Evolutionary conservation across 2,888 invertebrate genomes (phyloP).

Genomic region (Drymonia ruficornis): DNA sequence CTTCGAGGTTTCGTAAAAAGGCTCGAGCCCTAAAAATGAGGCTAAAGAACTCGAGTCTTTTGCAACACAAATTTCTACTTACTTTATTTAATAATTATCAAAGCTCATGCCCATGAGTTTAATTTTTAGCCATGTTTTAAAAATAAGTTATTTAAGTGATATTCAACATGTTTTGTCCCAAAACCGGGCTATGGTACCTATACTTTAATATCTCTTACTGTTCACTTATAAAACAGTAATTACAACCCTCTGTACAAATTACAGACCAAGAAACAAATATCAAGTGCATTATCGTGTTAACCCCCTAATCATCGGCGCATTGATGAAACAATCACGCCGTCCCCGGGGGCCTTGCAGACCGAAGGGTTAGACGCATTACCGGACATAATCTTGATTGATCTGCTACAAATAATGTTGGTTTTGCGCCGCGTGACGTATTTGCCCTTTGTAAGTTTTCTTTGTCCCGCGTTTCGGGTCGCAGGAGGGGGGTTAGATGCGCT

Average conservation of each 20-base stretch:
- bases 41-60: too few relatives aligned
- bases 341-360: slow-evolving; percentile 42
- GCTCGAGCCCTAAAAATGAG: too few relatives aligned
- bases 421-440: slow-evolving; percentile 51
- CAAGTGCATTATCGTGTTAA: slow-evolving; percentile 51
- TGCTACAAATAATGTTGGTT: slow-evolving; percentile 75
- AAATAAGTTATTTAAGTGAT: too few relatives aligned
- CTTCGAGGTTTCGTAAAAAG: too few relatives aligned
- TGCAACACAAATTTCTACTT: too few relatives aligned
- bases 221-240: slow-evolving; percentile 9
- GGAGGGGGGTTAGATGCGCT: slow-evolving; percentile 53
- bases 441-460: slow-evolving; percentile 49
- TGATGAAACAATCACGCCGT: slow-evolving; percentile 71
- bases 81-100: too few relatives aligned
- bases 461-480: slow-evolving; percentile 30
- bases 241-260: slow-evolving; percentile 35
- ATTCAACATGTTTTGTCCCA: too few relatives aligned
- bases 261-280: slow-evolving; percentile 49
- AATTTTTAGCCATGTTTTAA: too few relatives aligned
- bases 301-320: slow-evolving; percentile 72
- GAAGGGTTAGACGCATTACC: slow-evolving; percentile 72
- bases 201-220: background rate
- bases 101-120: too few relatives aligned
- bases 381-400: slow-evolving; percentile 83
- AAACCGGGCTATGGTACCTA: too few relatives aligned